Conservation (phyloP, 2,113 vertebrate species). For the Lonchura striata region DNA sequence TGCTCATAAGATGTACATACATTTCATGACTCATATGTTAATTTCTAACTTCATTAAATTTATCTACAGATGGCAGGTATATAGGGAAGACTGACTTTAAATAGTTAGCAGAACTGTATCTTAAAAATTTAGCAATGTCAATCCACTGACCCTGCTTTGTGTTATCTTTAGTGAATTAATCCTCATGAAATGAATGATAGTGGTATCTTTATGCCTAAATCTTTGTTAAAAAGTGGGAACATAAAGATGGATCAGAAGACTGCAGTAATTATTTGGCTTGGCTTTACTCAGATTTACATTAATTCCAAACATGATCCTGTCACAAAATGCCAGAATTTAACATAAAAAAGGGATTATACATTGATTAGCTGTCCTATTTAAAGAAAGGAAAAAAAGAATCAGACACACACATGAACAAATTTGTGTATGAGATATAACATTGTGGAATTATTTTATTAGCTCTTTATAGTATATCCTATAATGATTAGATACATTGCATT, state of each 20-base stretch:
- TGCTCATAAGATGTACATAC: background rate
- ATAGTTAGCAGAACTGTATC: background rate
- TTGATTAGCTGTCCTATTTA: conserved; percentile 8
- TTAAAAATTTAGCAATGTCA: background rate
- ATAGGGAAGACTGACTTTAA: background rate
- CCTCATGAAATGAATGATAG: background rate
- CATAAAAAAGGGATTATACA: conserved; percentile 32
- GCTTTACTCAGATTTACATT: background rate
- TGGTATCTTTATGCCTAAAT: background rate
- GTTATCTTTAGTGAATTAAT: conserved; percentile 1
- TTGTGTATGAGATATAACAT: background rate
- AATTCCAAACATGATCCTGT: conserved; percentile 31
- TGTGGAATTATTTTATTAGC: background rate
- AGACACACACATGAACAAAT: background rate
- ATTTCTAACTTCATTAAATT: background rate
- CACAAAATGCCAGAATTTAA: conserved; percentile 18
- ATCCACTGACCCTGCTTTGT: background rate
- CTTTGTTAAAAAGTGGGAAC: conserved; percentile 27
- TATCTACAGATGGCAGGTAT: background rate
- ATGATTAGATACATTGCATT: background rate
- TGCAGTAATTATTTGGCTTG: background rate
- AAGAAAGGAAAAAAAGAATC: too few relatives aligned
- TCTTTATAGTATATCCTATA: background rate
- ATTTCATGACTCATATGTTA: background rate
- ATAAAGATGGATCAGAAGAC: conserved; percentile 12